phyloP scores from a whole-genome alignment of 2,113 vertebrate genomes.

The Phalacrocorax brasilianus region DNA sequence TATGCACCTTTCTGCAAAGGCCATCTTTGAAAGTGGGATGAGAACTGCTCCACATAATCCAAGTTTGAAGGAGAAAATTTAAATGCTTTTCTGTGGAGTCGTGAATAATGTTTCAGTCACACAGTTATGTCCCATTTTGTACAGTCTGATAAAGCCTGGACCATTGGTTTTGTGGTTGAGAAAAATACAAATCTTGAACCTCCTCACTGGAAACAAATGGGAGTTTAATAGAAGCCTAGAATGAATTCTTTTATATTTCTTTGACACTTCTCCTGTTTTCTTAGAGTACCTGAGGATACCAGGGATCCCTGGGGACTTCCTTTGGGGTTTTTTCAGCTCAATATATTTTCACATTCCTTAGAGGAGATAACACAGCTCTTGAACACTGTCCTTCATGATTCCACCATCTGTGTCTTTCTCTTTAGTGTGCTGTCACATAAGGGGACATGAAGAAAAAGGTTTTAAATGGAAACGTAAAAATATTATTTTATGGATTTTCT shows the following conservation, averaged over 20 bases:
- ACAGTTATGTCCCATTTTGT: not conserved
- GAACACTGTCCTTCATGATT: not conserved
- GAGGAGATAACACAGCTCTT: not conserved
- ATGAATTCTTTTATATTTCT: not conserved
- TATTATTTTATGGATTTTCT: not conserved
- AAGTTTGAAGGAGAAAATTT: not conserved
- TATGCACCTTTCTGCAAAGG: not conserved
- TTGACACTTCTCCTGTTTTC: not conserved
- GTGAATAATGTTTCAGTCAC: not conserved
- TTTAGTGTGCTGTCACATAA: not conserved
- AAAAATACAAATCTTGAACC: not conserved
- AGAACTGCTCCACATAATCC: not conserved
- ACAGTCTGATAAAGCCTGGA: not conserved
- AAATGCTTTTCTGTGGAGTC: not conserved
- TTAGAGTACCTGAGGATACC: not conserved
- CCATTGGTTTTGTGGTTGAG: not conserved
- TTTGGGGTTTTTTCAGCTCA: not conserved
- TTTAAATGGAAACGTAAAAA: not conserved
- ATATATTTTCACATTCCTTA: not conserved
- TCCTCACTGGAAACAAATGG: not conserved
- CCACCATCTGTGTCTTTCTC: not conserved
- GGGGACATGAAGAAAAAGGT: not conserved
- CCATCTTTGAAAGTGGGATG: not conserved
- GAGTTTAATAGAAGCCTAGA: not conserved
- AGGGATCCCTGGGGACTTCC: not conserved